Percentiles rank a stretch among this genome's conserved stretches.
Evolutionary conservation across 2,888 invertebrate genomes (phyloP).

Genomic region (Nephrotoma flavescens): DNA sequence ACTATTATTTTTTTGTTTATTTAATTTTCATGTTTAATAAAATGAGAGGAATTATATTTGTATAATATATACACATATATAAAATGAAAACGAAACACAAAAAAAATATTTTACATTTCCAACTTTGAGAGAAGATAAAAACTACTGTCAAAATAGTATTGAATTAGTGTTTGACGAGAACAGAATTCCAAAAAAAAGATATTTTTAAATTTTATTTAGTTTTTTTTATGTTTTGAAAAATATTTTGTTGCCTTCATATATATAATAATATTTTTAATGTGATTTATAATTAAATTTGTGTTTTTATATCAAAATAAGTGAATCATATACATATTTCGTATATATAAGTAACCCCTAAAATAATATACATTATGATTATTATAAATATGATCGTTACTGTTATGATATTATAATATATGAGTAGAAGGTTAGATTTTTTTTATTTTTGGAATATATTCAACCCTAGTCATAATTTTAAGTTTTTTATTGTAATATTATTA

Average conservation of each 20-base stretch:
- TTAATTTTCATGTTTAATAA: neutral
- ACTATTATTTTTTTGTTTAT: neutral
- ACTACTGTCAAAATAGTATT: slow-evolving; percentile 4
- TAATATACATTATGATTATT: neutral
- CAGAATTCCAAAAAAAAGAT: neutral
- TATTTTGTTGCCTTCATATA: neutral
- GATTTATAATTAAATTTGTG: neutral
- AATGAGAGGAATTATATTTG: neutral
- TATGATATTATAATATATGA: neutral
- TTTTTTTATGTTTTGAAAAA: neutral
- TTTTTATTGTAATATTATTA: neutral
- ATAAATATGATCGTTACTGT: neutral
- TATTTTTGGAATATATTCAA: neutral
- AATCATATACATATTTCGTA: neutral
- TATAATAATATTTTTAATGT: neutral
- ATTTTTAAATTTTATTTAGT: neutral
- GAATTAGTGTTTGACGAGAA: slow-evolving; percentile 4
- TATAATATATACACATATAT: neutral
- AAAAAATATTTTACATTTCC: neutral
- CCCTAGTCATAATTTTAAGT: neutral
- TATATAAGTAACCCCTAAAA: neutral
- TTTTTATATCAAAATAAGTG: neutral
- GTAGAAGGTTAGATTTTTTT: neutral
- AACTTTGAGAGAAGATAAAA: slow-evolving; percentile 1
- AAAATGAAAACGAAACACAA: neutral